These are phyloP conservation scores for Cheilosia soror DNA, from an alignment of 2,888 invertebrate genomes.

Conservation along the genomic window DNA sequence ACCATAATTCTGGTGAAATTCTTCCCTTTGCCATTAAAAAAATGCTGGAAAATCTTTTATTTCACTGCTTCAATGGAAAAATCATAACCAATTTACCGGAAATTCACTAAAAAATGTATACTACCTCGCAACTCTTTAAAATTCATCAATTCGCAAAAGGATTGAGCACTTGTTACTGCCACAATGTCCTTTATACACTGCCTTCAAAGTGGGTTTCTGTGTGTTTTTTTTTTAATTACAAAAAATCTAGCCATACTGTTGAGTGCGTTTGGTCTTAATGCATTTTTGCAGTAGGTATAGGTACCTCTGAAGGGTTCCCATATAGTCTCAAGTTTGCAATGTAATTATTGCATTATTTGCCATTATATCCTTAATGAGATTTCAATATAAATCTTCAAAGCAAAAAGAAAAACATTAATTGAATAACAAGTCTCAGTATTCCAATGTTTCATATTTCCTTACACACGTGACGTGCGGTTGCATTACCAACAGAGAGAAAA, in stretches of 20 bases:
- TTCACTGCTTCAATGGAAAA: slow-evolving; percentile 20
- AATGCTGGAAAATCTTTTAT: not conserved
- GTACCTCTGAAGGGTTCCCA: slow-evolving; percentile 40
- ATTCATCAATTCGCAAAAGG: slow-evolving; percentile 41
- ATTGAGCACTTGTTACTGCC: slow-evolving; percentile 53
- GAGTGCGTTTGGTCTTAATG: slow-evolving; percentile 68
- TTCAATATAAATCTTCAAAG: slow-evolving; percentile 64
- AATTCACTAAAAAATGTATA: slow-evolving; percentile 46
- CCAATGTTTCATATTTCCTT: slow-evolving; percentile 50
- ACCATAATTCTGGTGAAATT: not conserved
- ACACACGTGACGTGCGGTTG: slow-evolving; percentile 64
- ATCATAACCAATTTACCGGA: slow-evolving; percentile 28
- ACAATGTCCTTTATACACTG: slow-evolving; percentile 37
- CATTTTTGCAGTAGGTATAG: slow-evolving; percentile 42
- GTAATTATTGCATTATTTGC: slow-evolving; percentile 71
- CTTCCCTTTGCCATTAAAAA: not conserved
- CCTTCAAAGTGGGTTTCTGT: slow-evolving; percentile 50
- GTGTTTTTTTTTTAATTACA: slow-evolving; percentile 49
- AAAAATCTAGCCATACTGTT: slow-evolving; percentile 72
- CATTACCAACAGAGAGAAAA: slow-evolving; percentile 18
- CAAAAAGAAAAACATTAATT: slow-evolving; percentile 76
- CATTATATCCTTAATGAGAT: slow-evolving; percentile 70
- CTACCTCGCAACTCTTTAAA: slow-evolving; percentile 35
- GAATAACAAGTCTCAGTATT: slow-evolving; percentile 71
- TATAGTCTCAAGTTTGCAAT: slow-evolving; percentile 60